Conservation (phyloP, 2,113 vertebrate species). For the Varanus komodoensis region DNA sequence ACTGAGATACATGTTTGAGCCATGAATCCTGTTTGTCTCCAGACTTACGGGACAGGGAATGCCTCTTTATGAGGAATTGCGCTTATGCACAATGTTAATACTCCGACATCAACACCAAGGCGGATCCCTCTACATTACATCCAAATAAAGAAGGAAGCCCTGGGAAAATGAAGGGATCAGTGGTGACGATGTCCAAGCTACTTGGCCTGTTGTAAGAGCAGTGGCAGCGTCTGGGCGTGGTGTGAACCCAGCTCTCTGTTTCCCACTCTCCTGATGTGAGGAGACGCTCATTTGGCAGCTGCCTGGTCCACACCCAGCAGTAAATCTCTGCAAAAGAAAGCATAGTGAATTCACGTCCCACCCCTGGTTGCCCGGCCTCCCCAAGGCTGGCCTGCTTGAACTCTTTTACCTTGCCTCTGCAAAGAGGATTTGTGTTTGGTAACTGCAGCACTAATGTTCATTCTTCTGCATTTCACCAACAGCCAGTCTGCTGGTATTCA, state of each 20-base stretch:
- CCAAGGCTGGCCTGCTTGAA: no score
- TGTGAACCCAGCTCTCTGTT: slow-evolving; percentile 7
- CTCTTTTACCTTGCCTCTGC: neutral
- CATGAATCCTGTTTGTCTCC: neutral
- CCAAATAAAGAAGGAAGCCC: slow-evolving; percentile 24
- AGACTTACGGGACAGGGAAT: slow-evolving; percentile 1
- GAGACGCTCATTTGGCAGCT: slow-evolving; percentile 24
- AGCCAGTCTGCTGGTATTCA: neutral
- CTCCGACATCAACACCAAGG: neutral
- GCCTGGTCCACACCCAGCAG: slow-evolving; percentile 18
- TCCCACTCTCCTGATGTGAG: slow-evolving; percentile 36
- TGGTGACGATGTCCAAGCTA: slow-evolving; percentile 13
- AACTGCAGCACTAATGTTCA: no score
- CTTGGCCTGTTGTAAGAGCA: slow-evolving; percentile 3
- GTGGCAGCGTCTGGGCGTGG: slow-evolving; percentile 28
- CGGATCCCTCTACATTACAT: neutral
- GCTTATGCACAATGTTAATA: slow-evolving; percentile 3
- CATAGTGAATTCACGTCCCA: slow-evolving; percentile 24
- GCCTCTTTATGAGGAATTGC: neutral
- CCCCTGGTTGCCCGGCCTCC: slow-evolving; percentile 7
- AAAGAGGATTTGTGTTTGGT: neutral
- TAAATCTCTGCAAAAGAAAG: slow-evolving; percentile 41
- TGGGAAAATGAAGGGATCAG: neutral
- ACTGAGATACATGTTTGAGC: neutral
- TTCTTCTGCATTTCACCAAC: neutral